These are phyloP conservation scores for Hipposideros larvatus DNA, from an alignment of 2,797 vertebrate species.

Conservation along the genomic window DNA sequence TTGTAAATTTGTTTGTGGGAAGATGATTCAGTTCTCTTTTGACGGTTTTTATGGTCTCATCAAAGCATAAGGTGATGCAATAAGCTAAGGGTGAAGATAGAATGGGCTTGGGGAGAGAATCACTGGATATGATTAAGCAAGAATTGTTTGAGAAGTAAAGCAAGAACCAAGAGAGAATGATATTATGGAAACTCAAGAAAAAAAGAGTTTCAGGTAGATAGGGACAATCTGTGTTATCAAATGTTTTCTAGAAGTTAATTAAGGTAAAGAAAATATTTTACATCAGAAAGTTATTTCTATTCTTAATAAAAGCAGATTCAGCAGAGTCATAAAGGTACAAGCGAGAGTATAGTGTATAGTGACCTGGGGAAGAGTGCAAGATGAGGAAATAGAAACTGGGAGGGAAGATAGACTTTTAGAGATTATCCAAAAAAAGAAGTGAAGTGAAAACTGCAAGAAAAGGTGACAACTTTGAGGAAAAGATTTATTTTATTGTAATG, in stretches of 20 bases:
- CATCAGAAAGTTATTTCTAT: not conserved
- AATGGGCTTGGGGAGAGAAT: not conserved
- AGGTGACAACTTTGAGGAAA: not conserved
- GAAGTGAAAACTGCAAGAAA: not conserved
- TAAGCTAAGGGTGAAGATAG: not conserved
- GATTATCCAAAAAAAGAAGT: not conserved
- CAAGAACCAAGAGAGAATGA: not conserved
- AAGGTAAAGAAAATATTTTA: not conserved
- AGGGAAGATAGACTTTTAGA: not conserved
- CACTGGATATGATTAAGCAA: slow-evolving; percentile 1
- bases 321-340: not conserved
- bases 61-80: not conserved
- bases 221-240: not conserved
- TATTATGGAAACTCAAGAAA: not conserved
- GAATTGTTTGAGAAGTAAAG: not conserved
- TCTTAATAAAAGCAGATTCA: slow-evolving; percentile 1
- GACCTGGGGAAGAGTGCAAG: not conserved
- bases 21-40: not conserved
- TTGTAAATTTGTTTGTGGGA: not conserved
- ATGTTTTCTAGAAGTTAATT: not conserved
- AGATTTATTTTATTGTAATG: not conserved
- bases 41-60: not conserved
- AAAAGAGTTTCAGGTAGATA: not conserved
- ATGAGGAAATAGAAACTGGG: not conserved
- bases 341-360: not conserved